Percentiles rank a stretch among this genome's conserved stretches.
Conservation (phyloP, 2,113 vertebrate species). For the Oenanthe oenanthe region DNA sequence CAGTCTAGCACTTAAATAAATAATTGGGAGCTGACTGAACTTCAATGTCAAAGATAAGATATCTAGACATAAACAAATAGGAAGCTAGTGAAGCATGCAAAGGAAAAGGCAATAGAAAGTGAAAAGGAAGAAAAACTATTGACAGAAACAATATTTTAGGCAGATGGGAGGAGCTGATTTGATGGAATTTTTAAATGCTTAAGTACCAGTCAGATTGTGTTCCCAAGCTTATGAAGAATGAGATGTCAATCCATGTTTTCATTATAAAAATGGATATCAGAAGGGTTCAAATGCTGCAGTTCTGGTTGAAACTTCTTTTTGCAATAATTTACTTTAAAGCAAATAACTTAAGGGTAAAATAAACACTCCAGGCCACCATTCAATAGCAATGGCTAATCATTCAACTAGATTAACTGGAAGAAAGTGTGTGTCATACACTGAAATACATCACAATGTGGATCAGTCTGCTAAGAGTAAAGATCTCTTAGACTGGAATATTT, state of each 20-base stretch:
- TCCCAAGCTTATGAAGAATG: background rate
- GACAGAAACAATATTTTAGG: background rate
- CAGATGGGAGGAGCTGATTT: background rate
- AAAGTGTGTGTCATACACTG: background rate
- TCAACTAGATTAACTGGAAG: background rate
- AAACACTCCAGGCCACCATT: background rate
- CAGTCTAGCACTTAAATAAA: background rate
- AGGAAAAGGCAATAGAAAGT: background rate
- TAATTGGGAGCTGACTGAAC: background rate
- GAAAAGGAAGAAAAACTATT: background rate
- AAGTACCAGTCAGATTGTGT: background rate
- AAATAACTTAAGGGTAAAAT: background rate
- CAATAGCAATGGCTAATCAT: background rate
- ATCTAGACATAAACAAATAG: background rate
- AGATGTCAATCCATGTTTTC: background rate
- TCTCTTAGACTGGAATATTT: background rate
- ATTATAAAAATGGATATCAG: background rate
- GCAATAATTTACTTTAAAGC: background rate
- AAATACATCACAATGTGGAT: background rate
- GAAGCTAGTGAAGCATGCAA: constrained; percentile 3
- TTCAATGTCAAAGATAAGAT: background rate
- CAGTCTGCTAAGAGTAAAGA: background rate
- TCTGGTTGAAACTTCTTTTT: background rate
- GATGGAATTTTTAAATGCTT: background rate
- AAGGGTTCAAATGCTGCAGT: background rate